Percentiles rank a stretch among this genome's conserved stretches.
Evolutionary conservation across 2,888 invertebrate genomes (phyloP).

Genomic region (Apodemia duryi): DNA sequence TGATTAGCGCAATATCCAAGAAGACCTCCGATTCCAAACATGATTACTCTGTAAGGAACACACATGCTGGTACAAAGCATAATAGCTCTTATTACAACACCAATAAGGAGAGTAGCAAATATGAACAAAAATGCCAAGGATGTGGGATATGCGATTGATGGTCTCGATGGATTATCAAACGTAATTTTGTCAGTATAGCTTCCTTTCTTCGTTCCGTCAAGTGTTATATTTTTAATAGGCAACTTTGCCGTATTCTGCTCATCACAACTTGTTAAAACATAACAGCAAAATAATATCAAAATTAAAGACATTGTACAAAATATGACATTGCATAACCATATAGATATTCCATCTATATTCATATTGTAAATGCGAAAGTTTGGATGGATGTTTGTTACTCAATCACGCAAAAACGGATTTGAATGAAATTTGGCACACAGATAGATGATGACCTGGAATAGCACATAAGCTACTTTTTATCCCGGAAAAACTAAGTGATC

Average conservation of each 20-base stretch:
- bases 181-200: constrained; percentile 16
- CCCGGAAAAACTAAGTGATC: no score
- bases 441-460: no score
- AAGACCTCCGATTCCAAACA: constrained; percentile 60
- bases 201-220: background rate
- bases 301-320: constrained; percentile 29
- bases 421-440: no score
- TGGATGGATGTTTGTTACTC: no score
- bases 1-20: constrained; percentile 54
- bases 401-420: no score
- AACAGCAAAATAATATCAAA: constrained; percentile 24
- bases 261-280: constrained; percentile 1
- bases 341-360: constrained; percentile 28
- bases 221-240: background rate
- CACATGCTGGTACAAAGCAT: constrained; percentile 55
- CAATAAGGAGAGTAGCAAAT: constrained; percentile 50
- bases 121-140: constrained; percentile 53
- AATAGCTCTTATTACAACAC: constrained; percentile 52
- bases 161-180: constrained; percentile 35
- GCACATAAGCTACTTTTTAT: no score
- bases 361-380: no score
- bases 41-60: constrained; percentile 59
- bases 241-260: background rate
- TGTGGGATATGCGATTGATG: constrained; percentile 49
- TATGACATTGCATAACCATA: constrained; percentile 34